phyloP scores from a whole-genome alignment of 2,113 vertebrate genomes.

The Esox niger region DNA sequence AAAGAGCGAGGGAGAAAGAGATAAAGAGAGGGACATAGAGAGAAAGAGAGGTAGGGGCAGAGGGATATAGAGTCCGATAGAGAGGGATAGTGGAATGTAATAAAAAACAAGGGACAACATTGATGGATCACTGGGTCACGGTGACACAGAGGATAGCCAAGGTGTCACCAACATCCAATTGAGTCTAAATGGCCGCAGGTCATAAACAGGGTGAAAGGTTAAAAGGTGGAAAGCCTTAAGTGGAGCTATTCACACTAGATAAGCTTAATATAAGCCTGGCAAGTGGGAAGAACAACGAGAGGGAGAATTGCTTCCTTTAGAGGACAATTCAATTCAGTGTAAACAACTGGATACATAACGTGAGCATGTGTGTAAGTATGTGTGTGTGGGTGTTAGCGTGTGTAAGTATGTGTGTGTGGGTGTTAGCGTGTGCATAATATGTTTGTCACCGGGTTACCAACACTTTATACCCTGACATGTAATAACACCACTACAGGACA shows the following conservation, averaged over 20 bases:
- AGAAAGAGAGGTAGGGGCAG: neutral
- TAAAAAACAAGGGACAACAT: conserved; percentile 56
- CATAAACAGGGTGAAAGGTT: conserved; percentile 70
- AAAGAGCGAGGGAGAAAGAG: conserved; percentile 19
- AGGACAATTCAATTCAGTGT: neutral
- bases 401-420: no score
- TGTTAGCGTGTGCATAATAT: neutral
- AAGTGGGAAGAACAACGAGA: conserved; percentile 28
- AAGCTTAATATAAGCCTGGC: conserved; percentile 49
- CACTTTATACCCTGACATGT: conserved; percentile 41
- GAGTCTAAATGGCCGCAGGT: conserved; percentile 66
- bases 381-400: neutral
- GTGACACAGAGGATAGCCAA: conserved; percentile 53
- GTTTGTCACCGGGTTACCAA: conserved; percentile 35
- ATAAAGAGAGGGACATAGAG: no score
- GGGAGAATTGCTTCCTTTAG: neutral
- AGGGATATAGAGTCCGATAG: neutral
- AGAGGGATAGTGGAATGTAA: conserved; percentile 37
- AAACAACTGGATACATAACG: neutral
- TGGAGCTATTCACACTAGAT: conserved; percentile 49
- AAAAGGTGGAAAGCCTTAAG: conserved; percentile 56
- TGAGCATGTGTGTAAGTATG: neutral
- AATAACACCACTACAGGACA: conserved; percentile 51
- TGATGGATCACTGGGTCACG: conserved; percentile 65
- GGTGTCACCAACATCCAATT: conserved; percentile 70